Evolutionary conservation across 2,888 invertebrate species (phyloP).

Genomic region (Capitulum mitella): DNA sequence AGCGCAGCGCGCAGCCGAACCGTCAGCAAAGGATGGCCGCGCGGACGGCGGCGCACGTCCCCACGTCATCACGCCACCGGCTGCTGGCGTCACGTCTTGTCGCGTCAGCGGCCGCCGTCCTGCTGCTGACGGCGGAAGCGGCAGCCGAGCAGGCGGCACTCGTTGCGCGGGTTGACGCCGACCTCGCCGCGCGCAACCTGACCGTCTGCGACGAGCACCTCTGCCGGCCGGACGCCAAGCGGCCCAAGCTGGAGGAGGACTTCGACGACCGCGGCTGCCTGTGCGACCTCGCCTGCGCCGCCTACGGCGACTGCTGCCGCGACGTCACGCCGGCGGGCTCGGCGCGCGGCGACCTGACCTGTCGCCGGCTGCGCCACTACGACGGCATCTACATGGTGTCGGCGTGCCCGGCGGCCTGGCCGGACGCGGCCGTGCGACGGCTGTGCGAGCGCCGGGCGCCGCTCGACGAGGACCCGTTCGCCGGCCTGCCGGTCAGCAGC

Average conservation of each 20-base stretch:
- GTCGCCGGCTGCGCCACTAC: constrained; percentile 43
- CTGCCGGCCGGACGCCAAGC: constrained; percentile 9
- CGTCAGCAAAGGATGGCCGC: neutral
- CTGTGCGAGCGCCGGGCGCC: constrained; percentile 34
- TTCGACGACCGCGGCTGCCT: constrained; percentile 45
- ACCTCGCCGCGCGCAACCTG: neutral
- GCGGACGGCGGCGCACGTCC: neutral
- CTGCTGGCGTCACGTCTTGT: neutral
- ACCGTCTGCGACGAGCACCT: neutral
- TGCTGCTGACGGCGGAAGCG: neutral
- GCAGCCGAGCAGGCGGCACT: neutral
- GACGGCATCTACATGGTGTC: constrained; percentile 46
- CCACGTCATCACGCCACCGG: neutral
- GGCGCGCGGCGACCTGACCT: constrained; percentile 41
- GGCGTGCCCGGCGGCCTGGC: constrained; percentile 45
- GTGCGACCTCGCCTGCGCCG: constrained; percentile 45
- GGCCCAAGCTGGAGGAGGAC: constrained; percentile 39
- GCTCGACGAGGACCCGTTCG: constrained; percentile 41
- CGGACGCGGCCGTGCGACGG: constrained; percentile 38
- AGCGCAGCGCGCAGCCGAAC: neutral
- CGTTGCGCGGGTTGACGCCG: neutral
- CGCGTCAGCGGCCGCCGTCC: neutral
- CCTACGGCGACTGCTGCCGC: constrained; percentile 48
- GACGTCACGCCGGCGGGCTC: constrained; percentile 42
- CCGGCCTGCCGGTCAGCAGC: constrained; percentile 43